A percentile compares a stretch with the other conserved stretches of the same genome.
phyloP scores from a whole-genome alignment of 2,113 vertebrate species.

The Ctenodactylus gundi region DNA sequence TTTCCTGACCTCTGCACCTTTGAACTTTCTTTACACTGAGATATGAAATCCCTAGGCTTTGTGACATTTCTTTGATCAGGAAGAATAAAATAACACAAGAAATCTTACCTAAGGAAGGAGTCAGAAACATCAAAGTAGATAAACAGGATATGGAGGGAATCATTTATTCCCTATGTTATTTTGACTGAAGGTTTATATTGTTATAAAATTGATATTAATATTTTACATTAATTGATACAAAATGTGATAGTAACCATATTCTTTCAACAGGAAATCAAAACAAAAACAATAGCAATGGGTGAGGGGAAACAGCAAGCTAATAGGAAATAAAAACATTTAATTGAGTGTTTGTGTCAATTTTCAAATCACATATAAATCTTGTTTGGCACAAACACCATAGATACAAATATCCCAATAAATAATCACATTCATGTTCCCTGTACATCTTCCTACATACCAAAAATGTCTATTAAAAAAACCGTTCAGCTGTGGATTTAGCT shows the following conservation, averaged over 20 bases:
- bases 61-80: conserved; percentile 69
- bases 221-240: too few species aligned
- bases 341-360: neutral
- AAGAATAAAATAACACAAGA: conserved; percentile 59
- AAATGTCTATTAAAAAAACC: neutral
- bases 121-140: conserved; percentile 58
- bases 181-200: conserved; percentile 21
- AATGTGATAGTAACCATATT: neutral
- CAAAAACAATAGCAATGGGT: neutral
- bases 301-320: neutral
- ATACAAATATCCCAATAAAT: neutral
- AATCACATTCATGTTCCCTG: neutral
- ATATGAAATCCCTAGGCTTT: conserved; percentile 54
- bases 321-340: neutral
- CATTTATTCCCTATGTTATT: neutral
- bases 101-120: conserved; percentile 47
- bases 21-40: conserved; percentile 46
- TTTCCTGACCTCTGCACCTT: conserved; percentile 20
- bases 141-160: neutral
- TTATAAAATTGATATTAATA: too few species aligned
- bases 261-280: conserved; percentile 3
- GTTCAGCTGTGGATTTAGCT: neutral
- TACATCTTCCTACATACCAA: neutral
- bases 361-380: neutral
- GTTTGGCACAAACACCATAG: neutral